Conservation (phyloP, 1,140 invertebrate species). For the Rhagoletis pomonella region DNA sequence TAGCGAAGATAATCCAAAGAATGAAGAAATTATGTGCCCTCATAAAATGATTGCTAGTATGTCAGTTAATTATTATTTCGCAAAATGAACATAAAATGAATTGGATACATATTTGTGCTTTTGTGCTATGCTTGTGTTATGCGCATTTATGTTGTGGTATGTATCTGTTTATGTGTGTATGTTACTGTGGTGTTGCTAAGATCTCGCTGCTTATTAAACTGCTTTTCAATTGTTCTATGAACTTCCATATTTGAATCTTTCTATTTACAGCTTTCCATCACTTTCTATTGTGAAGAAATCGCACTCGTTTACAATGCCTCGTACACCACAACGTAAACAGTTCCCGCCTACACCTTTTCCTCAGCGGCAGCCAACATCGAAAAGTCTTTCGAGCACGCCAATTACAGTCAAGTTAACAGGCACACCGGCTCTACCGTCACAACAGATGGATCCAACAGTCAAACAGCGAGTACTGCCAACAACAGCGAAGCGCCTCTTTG, state of each 20-base stretch:
- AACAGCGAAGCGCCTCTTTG: conserved; percentile 23
- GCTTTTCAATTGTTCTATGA: too few relatives aligned
- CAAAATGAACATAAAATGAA: neutral
- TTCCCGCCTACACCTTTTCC: neutral
- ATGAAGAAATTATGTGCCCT: neutral
- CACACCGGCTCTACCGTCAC: neutral
- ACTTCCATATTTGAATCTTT: too few relatives aligned
- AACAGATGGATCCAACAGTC: neutral
- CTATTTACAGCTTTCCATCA: conserved; percentile 7
- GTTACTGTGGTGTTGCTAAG: neutral
- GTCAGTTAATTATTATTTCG: neutral
- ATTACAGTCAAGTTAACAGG: conserved; percentile 34
- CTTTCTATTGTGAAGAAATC: conserved; percentile 28
- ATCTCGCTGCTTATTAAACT: neutral
- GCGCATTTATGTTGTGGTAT: neutral
- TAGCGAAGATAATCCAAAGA: neutral
- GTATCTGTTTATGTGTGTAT: neutral
- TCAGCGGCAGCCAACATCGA: neutral
- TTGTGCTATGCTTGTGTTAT: neutral
- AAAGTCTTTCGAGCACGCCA: neutral
- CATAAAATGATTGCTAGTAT: neutral
- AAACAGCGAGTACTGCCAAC: conserved; percentile 33
- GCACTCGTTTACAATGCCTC: neutral
- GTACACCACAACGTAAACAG: conserved; percentile 5
- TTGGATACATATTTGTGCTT: neutral